Evolutionary conservation across 2,797 vertebrate species (phyloP), one percentile per base, ranked within the genome.

Genomic region (Protonibea diacanthus): DNA sequence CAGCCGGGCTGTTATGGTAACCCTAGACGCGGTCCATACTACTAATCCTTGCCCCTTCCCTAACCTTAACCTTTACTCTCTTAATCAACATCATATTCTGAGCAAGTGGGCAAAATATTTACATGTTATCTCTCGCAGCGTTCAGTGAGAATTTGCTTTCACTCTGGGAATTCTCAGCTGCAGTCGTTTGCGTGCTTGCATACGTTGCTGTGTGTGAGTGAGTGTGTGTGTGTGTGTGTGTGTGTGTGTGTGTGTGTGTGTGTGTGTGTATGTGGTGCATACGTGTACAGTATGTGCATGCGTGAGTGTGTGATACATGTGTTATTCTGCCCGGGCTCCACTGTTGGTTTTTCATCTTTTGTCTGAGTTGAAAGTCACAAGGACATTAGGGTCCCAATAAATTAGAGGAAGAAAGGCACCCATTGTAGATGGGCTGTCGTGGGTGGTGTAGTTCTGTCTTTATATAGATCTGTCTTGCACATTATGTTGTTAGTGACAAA

Each of bases 31-130:
- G 78, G 94, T 80, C 94, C 92, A 92, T 79, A 91, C 86, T 87
- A 83, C 93, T 95, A 94, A 95, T 95, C 95, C 94, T 74, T 92
- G 94, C 85, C 95, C 95, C 92, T 92, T 95, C 73, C 82, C 90
- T 94, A 93, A 95, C 95, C 95, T 92, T 88, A 94, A 96, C 95
- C 95, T 95, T 95, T 96, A 95, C 93, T 95, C 95, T 94, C 92
- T 96, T 95, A 95, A 96, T 96, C 94, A 96, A 95, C 93, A 94
- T 96, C 95, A 95, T 95, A 94, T 94, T 93, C 86, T 23, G 83
- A 84, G 88, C 91, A 92, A 92, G 91, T 90, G 94, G 92, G 93
- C 92, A 93, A 95, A 94, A 95, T 94, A 95, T 96, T 94, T 86
- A 93, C 92, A 88, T 92, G 91, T 92, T 94, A 91, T 94, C 93